Evolutionary conservation across 1,140 invertebrate genomes (phyloP), one percentile per base, ranked within the genome.

Genomic region (Pseudomyrmex gracilis): DNA sequence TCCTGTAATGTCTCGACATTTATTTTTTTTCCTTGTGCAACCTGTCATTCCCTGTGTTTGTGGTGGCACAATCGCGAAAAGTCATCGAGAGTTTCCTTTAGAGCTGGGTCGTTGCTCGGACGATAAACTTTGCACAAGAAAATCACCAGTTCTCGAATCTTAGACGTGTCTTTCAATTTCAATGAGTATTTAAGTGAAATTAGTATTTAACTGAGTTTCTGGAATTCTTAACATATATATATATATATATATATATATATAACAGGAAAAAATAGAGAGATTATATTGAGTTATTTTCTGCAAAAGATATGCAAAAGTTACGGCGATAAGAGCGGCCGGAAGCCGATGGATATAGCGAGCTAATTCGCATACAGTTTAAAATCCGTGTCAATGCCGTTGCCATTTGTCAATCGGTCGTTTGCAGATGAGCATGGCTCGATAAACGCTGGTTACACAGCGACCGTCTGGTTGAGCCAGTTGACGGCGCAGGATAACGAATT

Each of bases 301-400:
- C 34, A 24, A 63, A 66, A 84, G 43, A 70, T 71, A 53, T 3
- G 58, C 68, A 47, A 67, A 60, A 73, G 45, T n/a, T 58, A 43
- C 43, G 34, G 49, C 45, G 73, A 84, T 77, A 68, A 71, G 49
- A 70, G 17, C 15, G 68, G 60, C 60, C 88, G 89, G 90, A 91
- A 91, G 80, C 63, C 70, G 80, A 73, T 61, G 85, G 71, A 73
- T 84, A 77, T 77, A 87, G 67, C 60, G 70, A 89, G 76, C 73
- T 85, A 87, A 77, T 85, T 84, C 55, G 86, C 58, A 83, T 84
- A 86, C 57, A 15, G 66, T 82, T 82, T 82, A 77, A 86, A 90
- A 92, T 90, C 87, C 55, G 85, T 91, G 91, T 91, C 90, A 92
- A 90, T 92, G 90, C 90, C 91, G 87, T 88, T 85, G 67, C 73